Evolutionary conservation across 2,797 vertebrate genomes (phyloP), one percentile per base, ranked within the genome.

Genomic region (Melanotaenia pygmaea): DNA sequence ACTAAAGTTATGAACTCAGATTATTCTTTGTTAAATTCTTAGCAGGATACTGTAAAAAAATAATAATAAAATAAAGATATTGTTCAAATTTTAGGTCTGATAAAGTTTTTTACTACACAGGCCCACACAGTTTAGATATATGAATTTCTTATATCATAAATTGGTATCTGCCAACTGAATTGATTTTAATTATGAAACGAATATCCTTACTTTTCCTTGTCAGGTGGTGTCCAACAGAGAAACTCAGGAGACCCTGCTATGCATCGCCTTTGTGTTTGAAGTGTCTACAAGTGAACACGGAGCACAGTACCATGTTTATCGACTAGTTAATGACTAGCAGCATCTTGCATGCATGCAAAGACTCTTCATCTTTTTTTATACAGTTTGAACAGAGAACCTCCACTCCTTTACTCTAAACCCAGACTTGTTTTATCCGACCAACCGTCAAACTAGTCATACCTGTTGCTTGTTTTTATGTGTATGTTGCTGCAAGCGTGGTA

Each of bases 141-240:
- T 40, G 43, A 20, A 5, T 45, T 57, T 20, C 37, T 57, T 51
- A 10, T 10, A 8, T 50, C 2, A 51, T 45, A 5, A 20, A 22
- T 24, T 53, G 3, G 3, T 4, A 24, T 53, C 9, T 53, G 3
- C 14, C 53, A 56, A 14, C 26, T 28, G 12, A 56, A 56, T 56
- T 3, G 2, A 14, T 28, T 54, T 54, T 7, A 13, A 14, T 54
- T 14, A 26, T 30, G 2, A 26, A 2, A 10, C 20, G 5, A 37
- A 1, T 6, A 5, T 40, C 22, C 59, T 61, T 14, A 37, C 6
- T 59, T 60, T 64, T 20, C 20, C 34, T 50, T 24, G 14, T 35
- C n/a, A 98, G 97, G 97, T 98, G 87, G 96, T 98, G 88, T 98
- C 97, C 0, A 97, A 97, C 94, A 95, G 97, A 91, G 97, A 98